These are phyloP conservation scores for Nannoperca obscura DNA, from an alignment of 2,797 vertebrate species.

Conservation along the genomic window DNA sequence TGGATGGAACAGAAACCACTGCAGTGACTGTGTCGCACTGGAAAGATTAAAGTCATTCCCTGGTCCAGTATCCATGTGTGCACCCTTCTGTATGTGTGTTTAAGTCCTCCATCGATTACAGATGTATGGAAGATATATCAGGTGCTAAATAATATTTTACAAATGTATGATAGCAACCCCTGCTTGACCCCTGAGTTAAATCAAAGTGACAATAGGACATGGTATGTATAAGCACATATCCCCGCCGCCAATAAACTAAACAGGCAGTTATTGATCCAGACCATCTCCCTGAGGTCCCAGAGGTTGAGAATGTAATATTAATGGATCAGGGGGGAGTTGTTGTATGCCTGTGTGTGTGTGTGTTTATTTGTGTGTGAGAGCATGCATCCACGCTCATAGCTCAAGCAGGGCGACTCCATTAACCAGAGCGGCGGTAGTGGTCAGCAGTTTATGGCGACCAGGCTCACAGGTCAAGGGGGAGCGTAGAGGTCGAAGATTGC, in stretches of 20 bases:
- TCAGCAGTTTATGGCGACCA: conserved; percentile 80
- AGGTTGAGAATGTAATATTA: conserved; percentile 80
- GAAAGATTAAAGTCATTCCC: conserved; percentile 44
- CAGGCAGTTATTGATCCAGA: conserved; percentile 85
- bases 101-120: conserved; percentile 68
- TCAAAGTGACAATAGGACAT: conserved; percentile 77
- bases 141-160: conserved; percentile 83
- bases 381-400: conserved; percentile 39
- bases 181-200: conserved; percentile 77
- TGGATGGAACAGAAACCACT: conserved; percentile 30
- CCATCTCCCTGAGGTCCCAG: conserved; percentile 69
- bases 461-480: conserved; percentile 79
- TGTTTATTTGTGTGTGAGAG: conserved; percentile 46
- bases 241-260: conserved; percentile 83
- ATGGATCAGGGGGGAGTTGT: conserved; percentile 68
- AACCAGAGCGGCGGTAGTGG: conserved; percentile 56
- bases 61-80: conserved; percentile 5
- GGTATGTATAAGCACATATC: conserved; percentile 75
- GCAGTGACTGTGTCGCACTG: conserved; percentile 8
- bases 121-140: conserved; percentile 73
- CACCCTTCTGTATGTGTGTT: conserved; percentile 48
- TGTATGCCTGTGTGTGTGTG: conserved; percentile 47
- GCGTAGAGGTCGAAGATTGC: conserved; percentile 79
- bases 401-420: conserved; percentile 70
- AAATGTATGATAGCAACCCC: conserved; percentile 73